phyloP scores from a whole-genome alignment of 2,113 vertebrate species.

The Pelecanus crispus region DNA sequence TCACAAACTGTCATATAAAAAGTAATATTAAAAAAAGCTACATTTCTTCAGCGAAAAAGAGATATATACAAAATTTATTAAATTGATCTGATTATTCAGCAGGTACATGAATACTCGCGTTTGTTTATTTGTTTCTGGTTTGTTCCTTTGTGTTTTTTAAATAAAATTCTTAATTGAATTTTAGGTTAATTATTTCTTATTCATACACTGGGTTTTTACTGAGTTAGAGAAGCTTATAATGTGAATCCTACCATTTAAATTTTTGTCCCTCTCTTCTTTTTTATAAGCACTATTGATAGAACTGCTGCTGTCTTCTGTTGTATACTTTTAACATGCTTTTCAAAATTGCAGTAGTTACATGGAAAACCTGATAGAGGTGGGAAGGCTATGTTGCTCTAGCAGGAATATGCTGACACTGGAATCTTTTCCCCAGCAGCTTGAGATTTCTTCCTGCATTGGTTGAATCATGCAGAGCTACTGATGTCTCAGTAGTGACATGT shows the following conservation, averaged over 20 bases:
- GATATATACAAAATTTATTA: neutral
- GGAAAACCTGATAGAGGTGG: neutral
- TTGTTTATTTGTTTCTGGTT: neutral
- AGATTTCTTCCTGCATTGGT: neutral
- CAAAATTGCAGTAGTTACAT: neutral
- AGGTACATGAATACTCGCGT: rapidly evolving
- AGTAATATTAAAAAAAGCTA: neutral
- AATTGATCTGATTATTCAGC: neutral
- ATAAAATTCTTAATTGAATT: neutral
- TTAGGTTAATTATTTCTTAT: neutral
- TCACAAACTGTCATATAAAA: neutral
- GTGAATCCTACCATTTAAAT: neutral
- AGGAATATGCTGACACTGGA: neutral
- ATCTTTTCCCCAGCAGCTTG: neutral
- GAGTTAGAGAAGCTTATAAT: neutral
- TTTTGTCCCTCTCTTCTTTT: neutral
- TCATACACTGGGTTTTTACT: neutral
- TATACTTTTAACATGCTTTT: neutral
- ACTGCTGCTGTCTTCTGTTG: neutral
- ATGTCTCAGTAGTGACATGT: conserved; percentile 17
- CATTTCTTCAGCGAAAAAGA: rapidly evolving
- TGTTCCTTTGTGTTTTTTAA: neutral
- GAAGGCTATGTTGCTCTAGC: neutral
- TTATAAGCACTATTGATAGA: neutral
- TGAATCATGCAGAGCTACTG: neutral